Evolutionary conservation across 2,797 vertebrate species (phyloP).

Genomic region (Typhlichthys subterraneus): DNA sequence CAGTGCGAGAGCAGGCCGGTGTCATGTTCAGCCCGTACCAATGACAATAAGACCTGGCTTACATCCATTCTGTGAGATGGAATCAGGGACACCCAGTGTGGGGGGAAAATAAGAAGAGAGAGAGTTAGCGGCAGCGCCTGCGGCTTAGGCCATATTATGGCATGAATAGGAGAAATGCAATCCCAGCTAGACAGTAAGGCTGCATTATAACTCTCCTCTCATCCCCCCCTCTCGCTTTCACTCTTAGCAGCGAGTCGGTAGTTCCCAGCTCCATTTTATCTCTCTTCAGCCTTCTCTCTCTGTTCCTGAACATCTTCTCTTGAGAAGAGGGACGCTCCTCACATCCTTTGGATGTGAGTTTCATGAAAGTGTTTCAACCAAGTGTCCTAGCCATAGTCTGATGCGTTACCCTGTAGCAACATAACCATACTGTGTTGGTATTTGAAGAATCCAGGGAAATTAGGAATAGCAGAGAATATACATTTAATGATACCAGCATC

Average conservation of each 20-base stretch:
- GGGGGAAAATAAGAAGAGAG: conserved; percentile 11
- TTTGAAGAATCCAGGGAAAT: conserved; percentile 2
- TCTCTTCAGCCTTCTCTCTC: conserved; percentile 15
- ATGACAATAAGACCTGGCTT: conserved; percentile 25
- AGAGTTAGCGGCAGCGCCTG: neutral
- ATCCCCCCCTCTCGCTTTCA: neutral
- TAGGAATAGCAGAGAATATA: neutral
- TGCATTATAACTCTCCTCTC: neutral
- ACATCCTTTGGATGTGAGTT: neutral
- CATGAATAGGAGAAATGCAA: conserved; percentile 1
- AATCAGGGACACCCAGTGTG: conserved; percentile 6
- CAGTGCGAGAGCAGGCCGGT: neutral
- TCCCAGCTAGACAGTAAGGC: neutral
- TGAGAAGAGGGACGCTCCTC: conserved; percentile 1
- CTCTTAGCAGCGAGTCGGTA: neutral
- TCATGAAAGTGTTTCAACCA: neutral
- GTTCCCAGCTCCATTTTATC: neutral
- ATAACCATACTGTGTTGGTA: neutral
- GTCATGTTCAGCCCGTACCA: conserved; percentile 9
- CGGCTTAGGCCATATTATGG: conserved; percentile 5
- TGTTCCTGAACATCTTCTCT: neutral
- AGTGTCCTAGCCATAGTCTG: conserved; percentile 9
- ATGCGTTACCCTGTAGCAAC: neutral
- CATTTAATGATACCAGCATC: neutral
- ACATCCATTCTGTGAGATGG: conserved; percentile 22